Percentiles rank a stretch among this genome's conserved stretches.
Conservation (phyloP, 1,140 invertebrate species). For the Halyomorpha halys region DNA sequence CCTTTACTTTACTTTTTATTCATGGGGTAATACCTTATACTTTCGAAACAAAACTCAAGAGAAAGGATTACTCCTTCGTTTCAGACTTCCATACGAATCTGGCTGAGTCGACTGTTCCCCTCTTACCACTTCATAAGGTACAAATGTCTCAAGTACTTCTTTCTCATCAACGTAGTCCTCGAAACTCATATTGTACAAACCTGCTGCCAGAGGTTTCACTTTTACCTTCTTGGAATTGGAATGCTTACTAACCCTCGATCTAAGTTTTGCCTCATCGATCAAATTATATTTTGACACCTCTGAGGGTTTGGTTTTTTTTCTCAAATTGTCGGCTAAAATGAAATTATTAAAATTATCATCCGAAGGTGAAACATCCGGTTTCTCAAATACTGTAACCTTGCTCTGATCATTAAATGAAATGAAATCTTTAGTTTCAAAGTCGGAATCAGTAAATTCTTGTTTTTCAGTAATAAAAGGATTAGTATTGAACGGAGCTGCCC, state of each 20-base stretch:
- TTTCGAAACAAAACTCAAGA: slow-evolving; percentile 38
- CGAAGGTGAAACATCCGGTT: not conserved
- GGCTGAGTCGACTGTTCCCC: slow-evolving; percentile 41
- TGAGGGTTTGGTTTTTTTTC: not conserved
- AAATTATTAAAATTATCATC: slow-evolving; percentile 1
- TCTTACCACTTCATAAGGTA: slow-evolving; percentile 53
- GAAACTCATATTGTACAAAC: slow-evolving; percentile 69
- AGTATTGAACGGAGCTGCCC: slow-evolving; percentile 47
- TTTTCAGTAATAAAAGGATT: slow-evolving; percentile 22
- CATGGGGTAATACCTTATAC: slow-evolving; percentile 7
- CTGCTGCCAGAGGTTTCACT: slow-evolving; percentile 34
- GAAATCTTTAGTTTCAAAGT: slow-evolving; percentile 26
- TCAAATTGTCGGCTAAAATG: not conserved
- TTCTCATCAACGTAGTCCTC: slow-evolving; percentile 48
- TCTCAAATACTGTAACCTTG: not conserved
- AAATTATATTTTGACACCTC: slow-evolving; percentile 20
- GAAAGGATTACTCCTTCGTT: slow-evolving; percentile 55
- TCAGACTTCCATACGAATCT: slow-evolving; percentile 51
- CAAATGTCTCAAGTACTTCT: slow-evolving; percentile 27
- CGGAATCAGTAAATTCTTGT: slow-evolving; percentile 28
- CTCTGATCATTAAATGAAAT: slow-evolving; percentile 17
- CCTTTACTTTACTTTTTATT: no score
- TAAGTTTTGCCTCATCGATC: slow-evolving; percentile 37
- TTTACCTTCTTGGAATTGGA: slow-evolving; percentile 29
- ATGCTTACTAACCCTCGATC: slow-evolving; percentile 29